A percentile compares a stretch with the other conserved stretches of the same genome.
Conservation (phyloP, 1,140 invertebrate genomes). For the Reticulitermes speratus region DNA sequence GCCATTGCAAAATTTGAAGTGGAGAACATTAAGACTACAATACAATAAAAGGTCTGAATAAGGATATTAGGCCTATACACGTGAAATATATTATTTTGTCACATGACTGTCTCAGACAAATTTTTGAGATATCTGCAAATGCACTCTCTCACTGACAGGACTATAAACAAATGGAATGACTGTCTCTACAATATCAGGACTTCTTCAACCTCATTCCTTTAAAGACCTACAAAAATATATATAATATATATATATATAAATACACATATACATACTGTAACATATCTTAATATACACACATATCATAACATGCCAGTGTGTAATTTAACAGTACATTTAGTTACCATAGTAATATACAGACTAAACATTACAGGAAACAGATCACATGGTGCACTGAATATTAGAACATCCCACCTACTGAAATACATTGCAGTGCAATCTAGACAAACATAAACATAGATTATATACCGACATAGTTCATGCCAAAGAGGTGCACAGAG, state of each 20-base stretch:
- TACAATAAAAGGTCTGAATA: too few relatives aligned
- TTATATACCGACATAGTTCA: too few relatives aligned
- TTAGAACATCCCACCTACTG: background rate
- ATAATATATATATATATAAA: too few relatives aligned
- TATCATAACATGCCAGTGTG: background rate
- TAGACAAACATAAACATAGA: background rate
- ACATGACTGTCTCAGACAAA: too few relatives aligned
- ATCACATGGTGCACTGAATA: background rate
- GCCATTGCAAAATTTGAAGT: too few relatives aligned
- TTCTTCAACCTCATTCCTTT: background rate
- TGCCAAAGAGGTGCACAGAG: too few relatives aligned
- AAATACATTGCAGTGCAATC: background rate
- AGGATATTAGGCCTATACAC: too few relatives aligned
- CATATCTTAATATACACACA: background rate
- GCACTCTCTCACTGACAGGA: background rate
- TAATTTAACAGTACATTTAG: background rate
- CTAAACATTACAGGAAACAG: background rate
- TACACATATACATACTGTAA: background rate
- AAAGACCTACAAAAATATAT: constrained; percentile 12
- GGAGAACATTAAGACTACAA: too few relatives aligned
- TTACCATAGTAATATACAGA: background rate
- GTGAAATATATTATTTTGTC: too few relatives aligned
- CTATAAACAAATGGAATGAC: background rate
- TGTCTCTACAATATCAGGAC: background rate
- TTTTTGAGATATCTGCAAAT: background rate